Conservation (phyloP, 1,140 invertebrate genomes). For the Drosophila seguyi region DNA sequence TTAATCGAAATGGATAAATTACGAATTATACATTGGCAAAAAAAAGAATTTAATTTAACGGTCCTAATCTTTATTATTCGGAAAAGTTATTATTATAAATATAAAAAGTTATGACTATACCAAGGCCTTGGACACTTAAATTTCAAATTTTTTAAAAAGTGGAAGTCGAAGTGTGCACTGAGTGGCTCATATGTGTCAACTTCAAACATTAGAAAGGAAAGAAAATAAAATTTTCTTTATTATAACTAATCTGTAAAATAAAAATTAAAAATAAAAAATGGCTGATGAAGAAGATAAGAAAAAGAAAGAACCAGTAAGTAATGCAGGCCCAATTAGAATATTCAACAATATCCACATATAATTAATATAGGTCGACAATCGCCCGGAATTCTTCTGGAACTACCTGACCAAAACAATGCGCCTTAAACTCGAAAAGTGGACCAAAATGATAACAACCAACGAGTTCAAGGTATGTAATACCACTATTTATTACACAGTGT, state of each 20-base stretch:
- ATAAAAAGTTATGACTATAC: too few species aligned
- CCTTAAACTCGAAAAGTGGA: slow-evolving; percentile 8
- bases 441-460: slow-evolving; percentile 7
- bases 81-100: too few species aligned
- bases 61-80: too few species aligned
- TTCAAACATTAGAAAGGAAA: neutral
- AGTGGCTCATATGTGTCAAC: neutral
- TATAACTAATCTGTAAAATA: neutral
- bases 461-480: neutral
- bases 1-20: too few species aligned
- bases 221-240: neutral
- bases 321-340: neutral
- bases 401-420: slow-evolving; percentile 2
- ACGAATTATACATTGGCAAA: too few species aligned
- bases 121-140: too few species aligned
- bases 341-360: neutral
- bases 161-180: too few species aligned
- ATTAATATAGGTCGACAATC: slow-evolving; percentile 1
- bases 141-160: too few species aligned
- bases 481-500: neutral
- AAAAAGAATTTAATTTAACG: too few species aligned
- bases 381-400: slow-evolving; percentile 7
- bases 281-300: slow-evolving; percentile 7
- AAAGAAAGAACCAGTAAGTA: slow-evolving; percentile 6
- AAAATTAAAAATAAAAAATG: neutral